Evolutionary conservation across 2,888 invertebrate genomes (phyloP).

Genomic region (Campoplex capitator): DNA sequence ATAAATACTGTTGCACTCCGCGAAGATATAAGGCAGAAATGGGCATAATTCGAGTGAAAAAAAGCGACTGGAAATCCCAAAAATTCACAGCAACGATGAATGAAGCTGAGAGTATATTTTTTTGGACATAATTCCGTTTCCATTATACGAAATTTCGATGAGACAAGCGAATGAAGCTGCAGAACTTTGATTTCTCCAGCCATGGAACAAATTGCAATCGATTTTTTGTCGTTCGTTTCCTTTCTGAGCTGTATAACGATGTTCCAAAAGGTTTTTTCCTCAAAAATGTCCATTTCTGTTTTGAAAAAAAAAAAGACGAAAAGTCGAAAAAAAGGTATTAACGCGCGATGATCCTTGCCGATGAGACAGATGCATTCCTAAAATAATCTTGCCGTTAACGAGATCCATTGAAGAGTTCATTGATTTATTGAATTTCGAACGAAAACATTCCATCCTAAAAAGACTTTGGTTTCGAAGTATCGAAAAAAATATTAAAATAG

Average conservation of each 20-base stretch:
- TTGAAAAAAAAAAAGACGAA: not conserved
- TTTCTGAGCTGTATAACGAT: not conserved
- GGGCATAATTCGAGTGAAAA: conserved; percentile 5
- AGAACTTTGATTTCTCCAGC: not conserved
- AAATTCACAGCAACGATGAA: not conserved
- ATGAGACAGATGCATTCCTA: conserved; percentile 68
- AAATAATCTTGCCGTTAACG: conserved; percentile 64
- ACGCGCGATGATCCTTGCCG: conserved; percentile 71
- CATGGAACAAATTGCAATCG: not conserved
- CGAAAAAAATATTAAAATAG: not conserved
- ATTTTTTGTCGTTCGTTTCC: not conserved
- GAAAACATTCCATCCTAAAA: conserved; percentile 80
- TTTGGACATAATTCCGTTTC: not conserved
- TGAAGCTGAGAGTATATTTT: too few species aligned
- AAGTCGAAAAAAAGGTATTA: conserved; percentile 55
- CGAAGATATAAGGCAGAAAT: conserved; percentile 13
- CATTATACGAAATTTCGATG: not conserved
- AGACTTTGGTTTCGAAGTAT: conserved; percentile 61
- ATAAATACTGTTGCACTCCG: conserved; percentile 52
- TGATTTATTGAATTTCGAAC: conserved; percentile 66
- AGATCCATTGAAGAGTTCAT: conserved; percentile 34
- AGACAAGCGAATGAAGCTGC: not conserved
- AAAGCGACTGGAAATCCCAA: not conserved
- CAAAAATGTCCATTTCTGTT: conserved; percentile 2
- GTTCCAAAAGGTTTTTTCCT: not conserved